Base-by-base conservation (phyloP, 2,888 invertebrate genomes). In the Neoitamus cyanurus region DNA sequence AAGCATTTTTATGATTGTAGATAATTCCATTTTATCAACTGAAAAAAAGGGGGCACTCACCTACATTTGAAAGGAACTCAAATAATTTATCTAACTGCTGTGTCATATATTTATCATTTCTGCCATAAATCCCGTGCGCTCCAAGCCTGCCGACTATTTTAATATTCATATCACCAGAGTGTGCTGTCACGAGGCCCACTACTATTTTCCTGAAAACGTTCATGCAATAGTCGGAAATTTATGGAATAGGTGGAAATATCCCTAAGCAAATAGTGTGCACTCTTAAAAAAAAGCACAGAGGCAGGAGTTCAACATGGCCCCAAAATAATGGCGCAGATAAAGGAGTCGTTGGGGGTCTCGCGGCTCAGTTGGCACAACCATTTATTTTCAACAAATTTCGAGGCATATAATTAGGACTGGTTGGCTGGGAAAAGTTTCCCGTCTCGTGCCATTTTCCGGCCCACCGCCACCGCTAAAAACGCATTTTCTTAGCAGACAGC, bases 401-500 rank as follows among this genome's bases (percentile, higher is more conserved):
- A 77, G 58, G 42, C 77, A 77, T 77, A 77, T 77, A 77, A 77
- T 77, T 77, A 77, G 77, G 30, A 77, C 42, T 11, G 30, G 28
- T 36, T 30, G 30, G 42, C 15, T 13, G n/a, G 77, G 4, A 42
- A 75, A 77, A 77, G 42, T 77, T 77, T 46, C 6, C 20, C 77
- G 25, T 70, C 25, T 30, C 70, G 15, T 70, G 70, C 28, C 70
- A 70, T 70, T 77, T 77, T 77, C 77, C 36, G 34, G 36, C 34
- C 36, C 37, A 15, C 37, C 36, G 25, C 25, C 28, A 70, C n/a
- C 30, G 13, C 31, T 34, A 73, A 77, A 77, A 77, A 46, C 77
- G 46, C 77, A 77, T 77, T 77, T 73, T 77, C 77, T 77, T 77
- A 36, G 42, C 36, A 77, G 77, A 77, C 77, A 77, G 77, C 25